Base-by-base conservation (phyloP, 2,113 vertebrate genomes). In the Pollachius pollachius region DNA sequence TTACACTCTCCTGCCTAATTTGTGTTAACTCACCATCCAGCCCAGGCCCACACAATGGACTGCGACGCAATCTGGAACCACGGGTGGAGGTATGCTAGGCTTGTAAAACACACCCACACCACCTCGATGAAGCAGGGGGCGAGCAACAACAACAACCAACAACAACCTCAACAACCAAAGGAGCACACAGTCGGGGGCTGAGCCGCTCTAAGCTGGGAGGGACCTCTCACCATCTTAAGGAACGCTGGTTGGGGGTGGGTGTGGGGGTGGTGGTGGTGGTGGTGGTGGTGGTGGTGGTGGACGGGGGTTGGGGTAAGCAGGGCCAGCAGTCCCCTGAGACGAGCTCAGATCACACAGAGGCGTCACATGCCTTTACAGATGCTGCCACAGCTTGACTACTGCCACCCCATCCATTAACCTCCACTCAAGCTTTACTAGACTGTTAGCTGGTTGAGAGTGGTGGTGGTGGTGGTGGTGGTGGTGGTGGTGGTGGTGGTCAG, bases 1-100 rank as follows among this genome's bases (percentile, higher is more conserved):
- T 25, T 64, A 4, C 15, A n/a, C 30, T 5, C 18, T 34, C 34
- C 15, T 17, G 17, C 67, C 75, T 34, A 68, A 73, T 68, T 76
- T 76, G 77, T 72, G 75, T 78, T 76, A 63, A 67, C 67, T 69
- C 41, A 64, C 67, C 62, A 69, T 63, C 37, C 57, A 34, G 67
- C 9, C 74, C 69, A 71, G 75, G 69, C 57, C 65, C 62, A 54
- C 1, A 74, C 59, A 74, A 61, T 70, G 72, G 67, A 76, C 76
- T 23, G 1, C 23, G 23, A 1, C 67, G 15, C 83, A 87, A 90
- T 90, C 86, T 90, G 89, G 87, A 90, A 89, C 62, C 80, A 84
- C 80, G 89, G 78, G 72, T 25, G 74, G 66, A 84, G 75, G 81
- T 84, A 89, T 84, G 85, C 78, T 81, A 84, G 86, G 81, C 75